phyloP scores from a whole-genome alignment of 2,888 invertebrate genomes.

The Ophioninae sp. region DNA sequence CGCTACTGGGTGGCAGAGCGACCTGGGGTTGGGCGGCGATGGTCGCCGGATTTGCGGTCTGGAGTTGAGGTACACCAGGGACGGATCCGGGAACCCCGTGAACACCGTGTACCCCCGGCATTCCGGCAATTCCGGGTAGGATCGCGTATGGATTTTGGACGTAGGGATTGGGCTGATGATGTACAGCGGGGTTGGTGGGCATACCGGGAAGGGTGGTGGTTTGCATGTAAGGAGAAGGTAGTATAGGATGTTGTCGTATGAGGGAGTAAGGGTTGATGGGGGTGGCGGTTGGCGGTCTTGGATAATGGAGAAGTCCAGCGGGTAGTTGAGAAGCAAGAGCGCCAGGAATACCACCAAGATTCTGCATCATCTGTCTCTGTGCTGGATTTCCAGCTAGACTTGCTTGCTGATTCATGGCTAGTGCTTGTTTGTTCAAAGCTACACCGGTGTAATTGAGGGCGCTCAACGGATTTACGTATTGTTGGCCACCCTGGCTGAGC shows the following conservation, averaged over 20 bases:
- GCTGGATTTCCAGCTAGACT: conserved; percentile 72
- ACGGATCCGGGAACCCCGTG: conserved; percentile 80
- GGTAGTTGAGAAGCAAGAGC: conserved; percentile 74
- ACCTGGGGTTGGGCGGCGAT: conserved; percentile 81
- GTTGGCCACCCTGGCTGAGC: conserved; percentile 82
- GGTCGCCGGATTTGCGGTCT: conserved; percentile 76
- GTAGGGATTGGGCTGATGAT: conserved; percentile 73
- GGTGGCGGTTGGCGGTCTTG: conserved; percentile 73
- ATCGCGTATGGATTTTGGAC: conserved; percentile 78
- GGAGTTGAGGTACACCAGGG: conserved; percentile 72
- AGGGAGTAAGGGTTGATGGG: conserved; percentile 82
- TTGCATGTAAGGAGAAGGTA: conserved; percentile 74
- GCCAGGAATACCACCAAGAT: conserved; percentile 72
- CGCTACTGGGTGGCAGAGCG: conserved; percentile 79
- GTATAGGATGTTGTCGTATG: conserved; percentile 79
- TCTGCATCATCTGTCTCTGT: conserved; percentile 67
- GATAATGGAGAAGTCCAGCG: conserved; percentile 79
- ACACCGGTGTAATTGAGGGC: conserved; percentile 88
- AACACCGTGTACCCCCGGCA: conserved; percentile 81
- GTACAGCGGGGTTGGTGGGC: conserved; percentile 68
- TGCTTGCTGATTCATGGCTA: conserved; percentile 74
- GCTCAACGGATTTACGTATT: conserved; percentile 82
- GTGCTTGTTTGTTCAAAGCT: conserved; percentile 85
- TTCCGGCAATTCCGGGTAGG: conserved; percentile 71
- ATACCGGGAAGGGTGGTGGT: conserved; percentile 72